Base-by-base conservation (phyloP, 2,113 vertebrate species). In the Aspiorhynchus laticeps region DNA sequence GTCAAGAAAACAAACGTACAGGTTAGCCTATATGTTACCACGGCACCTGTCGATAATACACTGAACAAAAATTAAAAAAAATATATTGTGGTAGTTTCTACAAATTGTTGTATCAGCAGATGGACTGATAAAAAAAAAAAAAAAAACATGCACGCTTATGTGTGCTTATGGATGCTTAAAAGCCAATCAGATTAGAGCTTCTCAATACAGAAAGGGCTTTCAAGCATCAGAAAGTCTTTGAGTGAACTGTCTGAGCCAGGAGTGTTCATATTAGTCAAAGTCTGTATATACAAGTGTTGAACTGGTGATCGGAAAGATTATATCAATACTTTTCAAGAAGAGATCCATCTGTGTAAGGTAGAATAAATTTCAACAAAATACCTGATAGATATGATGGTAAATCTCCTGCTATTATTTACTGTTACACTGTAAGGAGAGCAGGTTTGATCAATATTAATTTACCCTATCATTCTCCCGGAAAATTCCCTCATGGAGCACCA, bases 401-500 rank as follows among this genome's bases (percentile, higher is more conserved):
- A 80, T 61, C 31, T 36, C 12, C 31, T 79, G 12, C 31, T 79
- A 14, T 36, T 33, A 56, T 56, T 59, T 56, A 61, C 36, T 59
- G 51, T 56, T 59, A 82, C n/a, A 82, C 7, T 82, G 14, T 46
- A 65, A 38, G 36, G 8, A 65, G 15, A 65, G 56, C 59, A 43
- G 24, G 9, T 31, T 46, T 46, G n/a, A 43, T 82, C 59, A 67
- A 82, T 67, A 65, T 82, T 67, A 67, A 80, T 80, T 41, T 63
- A 43, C 79, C 53, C 21, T 61, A 80, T 63, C 36, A 63, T 12
- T 38, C 80, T 41, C 6, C 12, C 1, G 26, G 59, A 43, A 82
- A 65, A 43, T 82, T 67, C 36, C 15, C 14, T 65, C n/a, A 46
- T 1, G 8, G 38, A 61, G 31, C 51, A 59, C 51, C 31, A 56